Conservation (phyloP, 2,113 vertebrate genomes). For the Anhinga anhinga region DNA sequence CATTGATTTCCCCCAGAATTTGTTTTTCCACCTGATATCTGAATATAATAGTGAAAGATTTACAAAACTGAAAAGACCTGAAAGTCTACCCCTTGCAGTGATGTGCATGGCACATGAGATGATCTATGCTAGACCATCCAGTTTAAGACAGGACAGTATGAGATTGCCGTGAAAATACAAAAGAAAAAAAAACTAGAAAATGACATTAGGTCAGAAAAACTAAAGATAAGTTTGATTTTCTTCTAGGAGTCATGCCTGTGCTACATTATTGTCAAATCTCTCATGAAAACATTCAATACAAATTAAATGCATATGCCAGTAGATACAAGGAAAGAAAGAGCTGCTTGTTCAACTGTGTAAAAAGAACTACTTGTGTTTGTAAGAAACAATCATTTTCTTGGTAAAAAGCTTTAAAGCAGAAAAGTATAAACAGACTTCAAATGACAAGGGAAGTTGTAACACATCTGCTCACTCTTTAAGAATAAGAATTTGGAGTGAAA, state of each 20-base stretch:
- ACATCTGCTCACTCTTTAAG: not conserved
- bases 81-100: not conserved
- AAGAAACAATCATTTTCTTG: not conserved
- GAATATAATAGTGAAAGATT: conserved; percentile 28
- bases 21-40: conserved; percentile 99
- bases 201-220: not conserved
- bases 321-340: not conserved
- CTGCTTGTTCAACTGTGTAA: not conserved
- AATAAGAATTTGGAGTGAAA: not conserved
- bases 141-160: not conserved
- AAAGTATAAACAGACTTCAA: not conserved
- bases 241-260: not conserved
- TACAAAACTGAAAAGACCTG: not conserved
- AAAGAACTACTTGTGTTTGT: not conserved
- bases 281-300: not conserved
- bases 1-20: conserved; percentile 99
- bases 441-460: not conserved
- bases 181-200: not conserved
- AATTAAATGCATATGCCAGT: not conserved
- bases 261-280: not conserved
- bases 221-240: not conserved
- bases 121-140: not conserved
- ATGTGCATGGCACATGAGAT: not conserved
- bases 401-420: not conserved
- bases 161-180: not conserved